phyloP scores from a whole-genome alignment of 1,140 invertebrate species.

The Galendromus occidentalis region DNA sequence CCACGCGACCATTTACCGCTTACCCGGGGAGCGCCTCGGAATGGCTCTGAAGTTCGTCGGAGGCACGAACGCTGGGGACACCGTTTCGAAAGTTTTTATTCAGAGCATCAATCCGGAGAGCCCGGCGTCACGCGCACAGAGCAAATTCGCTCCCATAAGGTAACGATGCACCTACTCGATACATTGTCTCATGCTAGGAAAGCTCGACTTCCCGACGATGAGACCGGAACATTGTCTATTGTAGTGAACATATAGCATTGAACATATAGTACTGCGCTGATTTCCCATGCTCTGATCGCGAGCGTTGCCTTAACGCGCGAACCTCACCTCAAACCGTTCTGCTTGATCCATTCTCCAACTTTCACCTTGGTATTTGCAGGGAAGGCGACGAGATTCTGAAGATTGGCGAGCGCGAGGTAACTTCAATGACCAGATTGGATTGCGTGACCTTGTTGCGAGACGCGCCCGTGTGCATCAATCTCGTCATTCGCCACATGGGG shows the following conservation, averaged over 20 bases:
- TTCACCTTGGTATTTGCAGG: too few species aligned
- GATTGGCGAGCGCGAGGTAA: constrained; percentile 54
- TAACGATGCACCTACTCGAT: too few species aligned
- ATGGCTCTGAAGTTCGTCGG: constrained; percentile 80
- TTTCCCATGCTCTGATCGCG: too few species aligned
- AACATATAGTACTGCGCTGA: too few species aligned
- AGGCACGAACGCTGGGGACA: constrained; percentile 42
- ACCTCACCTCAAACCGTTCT: too few species aligned
- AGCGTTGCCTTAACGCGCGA: too few species aligned
- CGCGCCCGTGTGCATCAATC: constrained; percentile 50
- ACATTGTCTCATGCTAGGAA: too few species aligned
- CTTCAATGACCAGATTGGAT: constrained; percentile 58
- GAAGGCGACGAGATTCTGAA: constrained; percentile 70
- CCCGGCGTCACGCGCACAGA: constrained; percentile 53
- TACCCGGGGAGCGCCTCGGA: constrained; percentile 67
- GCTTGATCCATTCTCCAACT: too few species aligned
- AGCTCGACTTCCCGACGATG: too few species aligned
- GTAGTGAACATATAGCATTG: too few species aligned
- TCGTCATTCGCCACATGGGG: constrained; percentile 44
- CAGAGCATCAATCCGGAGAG: constrained; percentile 70
- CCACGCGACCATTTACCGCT: constrained; percentile 48
- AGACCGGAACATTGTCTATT: too few species aligned
- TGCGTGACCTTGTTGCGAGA: constrained; percentile 63
- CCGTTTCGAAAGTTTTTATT: constrained; percentile 51
- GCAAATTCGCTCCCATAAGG: constrained; percentile 28